phyloP scores from a whole-genome alignment of 1,140 invertebrate species.

The Apis dorsata region DNA sequence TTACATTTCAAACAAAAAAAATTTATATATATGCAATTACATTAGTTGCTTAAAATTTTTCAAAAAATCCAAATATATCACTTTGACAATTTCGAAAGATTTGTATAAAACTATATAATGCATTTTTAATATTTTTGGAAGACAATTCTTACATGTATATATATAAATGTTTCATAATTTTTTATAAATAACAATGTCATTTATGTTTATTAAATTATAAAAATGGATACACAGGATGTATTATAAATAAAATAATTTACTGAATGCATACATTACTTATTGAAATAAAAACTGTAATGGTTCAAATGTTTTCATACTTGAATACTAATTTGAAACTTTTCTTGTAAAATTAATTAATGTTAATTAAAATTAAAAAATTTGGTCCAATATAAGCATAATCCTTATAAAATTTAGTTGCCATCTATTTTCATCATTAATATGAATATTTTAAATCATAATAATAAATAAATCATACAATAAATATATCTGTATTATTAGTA shows the following conservation, averaged over 20 bases:
- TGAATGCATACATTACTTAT: conserved; percentile 2
- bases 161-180: conserved; percentile 18
- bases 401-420: not conserved
- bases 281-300: conserved; percentile 17
- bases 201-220: conserved; percentile 30
- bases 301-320: not conserved
- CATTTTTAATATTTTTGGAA: conserved; percentile 8
- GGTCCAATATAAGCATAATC: not conserved
- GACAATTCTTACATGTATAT: conserved; percentile 13
- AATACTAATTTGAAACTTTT: not conserved
- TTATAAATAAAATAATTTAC: conserved; percentile 18
- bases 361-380: not conserved
- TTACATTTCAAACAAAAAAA: not conserved
- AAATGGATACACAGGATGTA: conserved; percentile 10
- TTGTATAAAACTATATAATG: not conserved
- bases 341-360: not conserved
- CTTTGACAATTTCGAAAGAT: not conserved
- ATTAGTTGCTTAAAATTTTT: too few relatives aligned
- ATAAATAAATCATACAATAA: conserved; percentile 40
- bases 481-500: conserved; percentile 38
- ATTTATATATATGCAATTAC: not conserved
- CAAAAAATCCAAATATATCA: too few relatives aligned
- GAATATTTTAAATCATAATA: conserved; percentile 13
- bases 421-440: not conserved
- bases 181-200: conserved; percentile 2